Base-by-base conservation (phyloP, 2,888 invertebrate species). In the Flexamia atlantica region DNA sequence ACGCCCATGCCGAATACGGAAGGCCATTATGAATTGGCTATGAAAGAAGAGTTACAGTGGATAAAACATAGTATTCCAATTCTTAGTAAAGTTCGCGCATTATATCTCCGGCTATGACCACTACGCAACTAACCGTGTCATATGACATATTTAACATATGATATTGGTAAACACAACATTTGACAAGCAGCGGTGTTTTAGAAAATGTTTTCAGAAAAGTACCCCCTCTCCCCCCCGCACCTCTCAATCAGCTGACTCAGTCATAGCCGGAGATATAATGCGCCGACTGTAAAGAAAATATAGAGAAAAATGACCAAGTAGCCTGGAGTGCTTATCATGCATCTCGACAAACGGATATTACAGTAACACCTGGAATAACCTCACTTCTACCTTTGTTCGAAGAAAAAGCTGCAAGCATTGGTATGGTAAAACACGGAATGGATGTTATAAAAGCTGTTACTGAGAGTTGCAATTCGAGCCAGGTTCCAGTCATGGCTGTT, bases 401-500 rank as follows among this genome's bases (percentile, higher is more conserved):
- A 20, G 57, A 57, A 20, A 57, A 57, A 20, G 57, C 57, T 57
- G 57, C 57, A 1, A 50, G 5, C 4, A 3, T 12, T 12, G 50
- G 9, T 7, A 50, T 50, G 50, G 12, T 50, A 7, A 50, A 50
- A 50, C 50, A 50, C 12, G 50, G 50, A 7, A 50, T 50, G 50
- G 50, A 50, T 50, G 57, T 57, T 20, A 57, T 57, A 20, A 74
- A 36, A 74, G 23, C 40, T 36, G 32, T 23, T 74, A 42, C 23
- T 74, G 23, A 74, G 20, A n/a, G 23, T 36, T 36, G n/a, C 20
- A 74, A 74, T 23, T 23, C 36, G 14, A 17, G 14, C n/a, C 36
- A 74, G 23, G 23, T 74, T 20, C 74, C 36, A 74, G 74, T 36
- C 42, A 36, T 74, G n/a, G 23, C 74, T 20, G 5, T 74, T 74